Percentiles rank a stretch among this genome's conserved stretches.
Conservation (phyloP, 2,113 vertebrate species). For the Gavialis gangeticus region DNA sequence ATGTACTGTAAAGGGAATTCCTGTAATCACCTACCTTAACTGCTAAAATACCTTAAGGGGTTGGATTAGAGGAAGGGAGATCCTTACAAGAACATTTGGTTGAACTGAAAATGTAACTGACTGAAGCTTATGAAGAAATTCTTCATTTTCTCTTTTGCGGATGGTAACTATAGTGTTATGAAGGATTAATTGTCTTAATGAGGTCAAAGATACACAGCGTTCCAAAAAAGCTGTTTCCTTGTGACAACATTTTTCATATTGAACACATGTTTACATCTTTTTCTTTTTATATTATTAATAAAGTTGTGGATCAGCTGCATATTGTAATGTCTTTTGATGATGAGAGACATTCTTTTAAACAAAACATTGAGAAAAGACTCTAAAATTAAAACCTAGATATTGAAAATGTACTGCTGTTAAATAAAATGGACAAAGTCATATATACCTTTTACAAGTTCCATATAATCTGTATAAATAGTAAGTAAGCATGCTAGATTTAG, state of each 20-base stretch:
- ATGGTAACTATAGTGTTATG: slow-evolving; percentile 50
- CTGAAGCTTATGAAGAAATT: slow-evolving; percentile 36
- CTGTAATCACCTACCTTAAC: slow-evolving; percentile 1
- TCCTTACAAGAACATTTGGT: slow-evolving; percentile 52
- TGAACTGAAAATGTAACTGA: slow-evolving; percentile 67
- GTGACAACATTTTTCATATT: slow-evolving; percentile 54
- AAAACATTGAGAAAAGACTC: slow-evolving; percentile 42
- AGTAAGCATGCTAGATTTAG: neutral
- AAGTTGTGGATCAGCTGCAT: slow-evolving; percentile 42
- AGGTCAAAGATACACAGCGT: slow-evolving; percentile 48
- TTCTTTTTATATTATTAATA: slow-evolving; percentile 40
- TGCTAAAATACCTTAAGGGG: slow-evolving; percentile 38
- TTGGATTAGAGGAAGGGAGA: slow-evolving; percentile 61
- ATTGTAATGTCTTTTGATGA: slow-evolving; percentile 26
- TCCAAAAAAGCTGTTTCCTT: slow-evolving; percentile 49
- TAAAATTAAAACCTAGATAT: slow-evolving; percentile 31
- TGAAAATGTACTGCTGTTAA: neutral
- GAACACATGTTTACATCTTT: slow-evolving; percentile 29
- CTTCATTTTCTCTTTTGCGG: slow-evolving; percentile 30
- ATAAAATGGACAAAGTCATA: neutral
- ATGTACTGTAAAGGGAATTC: slow-evolving; percentile 6
- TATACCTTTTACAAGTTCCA: slow-evolving; percentile 20
- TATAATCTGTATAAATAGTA: slow-evolving; percentile 17
- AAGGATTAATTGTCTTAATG: slow-evolving; percentile 59
- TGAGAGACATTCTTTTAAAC: neutral